Evolutionary conservation across 2,888 invertebrate species (phyloP).

Genomic region (Lamellibrachia satsuma): DNA sequence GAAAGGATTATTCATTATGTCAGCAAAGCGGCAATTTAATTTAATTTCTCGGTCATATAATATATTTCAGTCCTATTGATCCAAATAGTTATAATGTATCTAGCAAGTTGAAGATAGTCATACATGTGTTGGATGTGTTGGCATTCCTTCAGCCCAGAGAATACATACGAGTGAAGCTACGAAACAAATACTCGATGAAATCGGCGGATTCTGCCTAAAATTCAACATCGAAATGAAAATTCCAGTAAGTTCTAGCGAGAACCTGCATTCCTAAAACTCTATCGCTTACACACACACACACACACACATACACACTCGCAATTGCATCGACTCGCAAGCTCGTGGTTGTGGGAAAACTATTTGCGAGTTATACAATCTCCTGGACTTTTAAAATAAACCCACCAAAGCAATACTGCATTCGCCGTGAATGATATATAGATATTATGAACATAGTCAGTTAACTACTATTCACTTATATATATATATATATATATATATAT

Average conservation of each 20-base stretch:
- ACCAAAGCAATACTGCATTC: not conserved
- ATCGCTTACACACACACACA: not conserved
- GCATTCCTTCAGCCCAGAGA: not conserved
- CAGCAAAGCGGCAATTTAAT: not conserved
- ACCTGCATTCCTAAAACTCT: not conserved
- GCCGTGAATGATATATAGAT: not conserved
- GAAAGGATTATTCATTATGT: not conserved
- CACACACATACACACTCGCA: not conserved
- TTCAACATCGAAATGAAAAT: constrained; percentile 13
- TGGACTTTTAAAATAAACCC: not conserved
- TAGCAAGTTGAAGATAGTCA: not conserved
- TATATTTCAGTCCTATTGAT: not conserved
- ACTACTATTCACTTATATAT: not conserved
- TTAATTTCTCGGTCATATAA: too few relatives aligned
- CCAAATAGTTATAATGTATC: not conserved
- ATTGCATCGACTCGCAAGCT: not conserved
- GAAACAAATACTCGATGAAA: not conserved
- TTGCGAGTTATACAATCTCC: not conserved
- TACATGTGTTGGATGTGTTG: not conserved
- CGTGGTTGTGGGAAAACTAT: not conserved
- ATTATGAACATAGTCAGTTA: not conserved
- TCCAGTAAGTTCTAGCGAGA: not conserved
- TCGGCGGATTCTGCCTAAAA: not conserved
- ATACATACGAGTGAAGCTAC: not conserved
- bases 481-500: not conserved